Evolutionary conservation across 2,797 vertebrate genomes (phyloP).

Genomic region (Paguma larvata): DNA sequence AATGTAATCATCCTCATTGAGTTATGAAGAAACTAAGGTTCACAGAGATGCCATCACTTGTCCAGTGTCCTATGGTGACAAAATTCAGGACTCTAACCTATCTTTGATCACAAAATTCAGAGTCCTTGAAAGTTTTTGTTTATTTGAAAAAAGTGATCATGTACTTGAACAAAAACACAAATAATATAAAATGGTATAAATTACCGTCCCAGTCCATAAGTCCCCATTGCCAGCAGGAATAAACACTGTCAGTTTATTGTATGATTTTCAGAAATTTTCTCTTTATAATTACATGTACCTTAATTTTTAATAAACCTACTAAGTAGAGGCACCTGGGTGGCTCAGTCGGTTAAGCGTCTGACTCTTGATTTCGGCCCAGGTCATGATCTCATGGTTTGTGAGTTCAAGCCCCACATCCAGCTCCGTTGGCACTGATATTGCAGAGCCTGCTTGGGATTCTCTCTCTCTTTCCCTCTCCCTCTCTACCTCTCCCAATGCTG

Average conservation of each 20-base stretch:
- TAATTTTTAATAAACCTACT: background rate
- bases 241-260: background rate
- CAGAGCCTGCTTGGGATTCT: too few relatives aligned
- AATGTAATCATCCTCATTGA: background rate
- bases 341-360: too few relatives aligned
- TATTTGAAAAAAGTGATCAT: background rate
- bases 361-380: too few relatives aligned
- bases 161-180: conserved; percentile 8
- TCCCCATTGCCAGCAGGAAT: background rate
- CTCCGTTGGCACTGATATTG: too few relatives aligned
- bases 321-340: too few relatives aligned
- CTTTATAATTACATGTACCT: background rate
- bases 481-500: too few relatives aligned
- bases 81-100: background rate
- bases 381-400: too few relatives aligned
- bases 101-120: background rate
- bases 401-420: too few relatives aligned
- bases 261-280: background rate
- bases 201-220: background rate
- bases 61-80: background rate
- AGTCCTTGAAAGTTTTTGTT: background rate
- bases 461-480: too few relatives aligned
- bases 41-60: background rate
- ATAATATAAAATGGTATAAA: background rate
- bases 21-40: background rate